Percentiles rank a stretch among this genome's conserved stretches.
Conservation (phyloP, 1,140 invertebrate genomes). For the Mesaphorura yosii region DNA sequence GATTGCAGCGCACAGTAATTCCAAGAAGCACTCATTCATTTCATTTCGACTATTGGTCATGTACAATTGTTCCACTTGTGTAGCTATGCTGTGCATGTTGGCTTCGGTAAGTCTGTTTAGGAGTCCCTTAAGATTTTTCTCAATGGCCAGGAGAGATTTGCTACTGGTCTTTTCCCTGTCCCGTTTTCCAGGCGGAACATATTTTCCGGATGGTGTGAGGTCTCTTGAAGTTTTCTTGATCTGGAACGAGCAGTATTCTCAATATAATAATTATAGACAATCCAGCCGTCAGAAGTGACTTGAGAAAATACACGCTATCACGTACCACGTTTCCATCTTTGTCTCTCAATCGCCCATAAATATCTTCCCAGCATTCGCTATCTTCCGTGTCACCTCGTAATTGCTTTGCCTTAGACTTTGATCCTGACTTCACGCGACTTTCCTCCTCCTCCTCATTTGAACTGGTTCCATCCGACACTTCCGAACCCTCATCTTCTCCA, state of each 20-base stretch:
- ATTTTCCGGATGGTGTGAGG: slow-evolving; percentile 44
- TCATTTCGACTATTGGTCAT: slow-evolving; percentile 63
- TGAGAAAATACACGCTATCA: too few species aligned
- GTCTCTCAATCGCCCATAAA: slow-evolving; percentile 77
- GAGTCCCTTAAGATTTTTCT: slow-evolving; percentile 70
- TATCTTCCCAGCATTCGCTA: slow-evolving; percentile 65
- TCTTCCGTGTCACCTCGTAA: slow-evolving; percentile 30
- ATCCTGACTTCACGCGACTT: slow-evolving; percentile 13
- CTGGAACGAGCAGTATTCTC: too few species aligned
- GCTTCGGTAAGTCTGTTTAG: slow-evolving; percentile 77
- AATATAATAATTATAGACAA: too few species aligned
- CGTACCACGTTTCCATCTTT: slow-evolving; percentile 62
- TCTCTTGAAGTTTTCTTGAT: slow-evolving; percentile 5
- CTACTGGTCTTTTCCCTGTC: slow-evolving; percentile 38
- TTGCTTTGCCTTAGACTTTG: slow-evolving; percentile 20
- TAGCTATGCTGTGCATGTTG: slow-evolving; percentile 70
- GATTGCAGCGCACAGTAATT: slow-evolving; percentile 56
- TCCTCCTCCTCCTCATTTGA: slow-evolving; percentile 9
- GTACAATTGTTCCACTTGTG: slow-evolving; percentile 59
- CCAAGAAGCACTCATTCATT: slow-evolving; percentile 63
- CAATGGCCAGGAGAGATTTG: too few species aligned
- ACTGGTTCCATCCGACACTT: slow-evolving; percentile 36
- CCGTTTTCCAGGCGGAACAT: slow-evolving; percentile 70
- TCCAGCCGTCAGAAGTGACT: too few species aligned
- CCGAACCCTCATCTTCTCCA: slow-evolving; percentile 31